Percentiles rank a stretch among this genome's conserved stretches.
Conservation (phyloP, 2,888 invertebrate species). For the Branchipolynoe longqiensis region DNA sequence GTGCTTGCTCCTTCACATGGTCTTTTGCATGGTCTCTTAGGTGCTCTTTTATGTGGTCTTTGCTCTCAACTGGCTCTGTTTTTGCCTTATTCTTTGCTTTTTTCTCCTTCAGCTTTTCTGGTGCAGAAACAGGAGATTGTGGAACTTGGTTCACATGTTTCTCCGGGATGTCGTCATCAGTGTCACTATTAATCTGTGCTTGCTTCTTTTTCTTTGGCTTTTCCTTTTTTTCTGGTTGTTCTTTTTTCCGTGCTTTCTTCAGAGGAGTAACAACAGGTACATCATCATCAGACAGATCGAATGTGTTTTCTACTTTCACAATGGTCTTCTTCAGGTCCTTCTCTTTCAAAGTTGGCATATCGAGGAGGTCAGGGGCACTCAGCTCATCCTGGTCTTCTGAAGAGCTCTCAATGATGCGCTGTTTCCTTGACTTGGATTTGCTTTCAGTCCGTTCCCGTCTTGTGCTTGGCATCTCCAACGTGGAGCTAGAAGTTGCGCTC, state of each 20-base stretch:
- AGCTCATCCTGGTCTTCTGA: slow-evolving; percentile 61
- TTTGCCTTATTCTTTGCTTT: neutral
- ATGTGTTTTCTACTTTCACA: neutral
- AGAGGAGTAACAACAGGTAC: neutral
- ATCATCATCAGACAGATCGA: slow-evolving; percentile 47
- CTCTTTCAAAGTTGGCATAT: neutral
- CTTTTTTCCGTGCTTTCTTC: slow-evolving; percentile 19
- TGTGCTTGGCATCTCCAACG: slow-evolving; percentile 19
- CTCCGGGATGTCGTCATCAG: slow-evolving; percentile 13
- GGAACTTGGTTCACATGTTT: slow-evolving; percentile 21
- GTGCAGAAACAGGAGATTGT: neutral
- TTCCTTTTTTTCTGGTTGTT: slow-evolving; percentile 40
- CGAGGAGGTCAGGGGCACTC: neutral
- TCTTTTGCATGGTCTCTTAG: no score
- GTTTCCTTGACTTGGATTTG: slow-evolving; percentile 49
- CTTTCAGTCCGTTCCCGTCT: slow-evolving; percentile 5
- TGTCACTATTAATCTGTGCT: slow-evolving; percentile 26
- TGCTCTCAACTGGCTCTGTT: slow-evolving; percentile 1
- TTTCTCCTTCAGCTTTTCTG: slow-evolving; percentile 12
- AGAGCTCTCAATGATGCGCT: slow-evolving; percentile 54
- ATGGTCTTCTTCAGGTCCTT: slow-evolving; percentile 28
- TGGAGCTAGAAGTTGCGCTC: slow-evolving; percentile 39
- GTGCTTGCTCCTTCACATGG: no score
- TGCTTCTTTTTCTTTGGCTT: slow-evolving; percentile 57
- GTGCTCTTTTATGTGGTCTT: no score